Evolutionary conservation across 1,140 invertebrate genomes (phyloP).

Genomic region (Drosophila nasuta): DNA sequence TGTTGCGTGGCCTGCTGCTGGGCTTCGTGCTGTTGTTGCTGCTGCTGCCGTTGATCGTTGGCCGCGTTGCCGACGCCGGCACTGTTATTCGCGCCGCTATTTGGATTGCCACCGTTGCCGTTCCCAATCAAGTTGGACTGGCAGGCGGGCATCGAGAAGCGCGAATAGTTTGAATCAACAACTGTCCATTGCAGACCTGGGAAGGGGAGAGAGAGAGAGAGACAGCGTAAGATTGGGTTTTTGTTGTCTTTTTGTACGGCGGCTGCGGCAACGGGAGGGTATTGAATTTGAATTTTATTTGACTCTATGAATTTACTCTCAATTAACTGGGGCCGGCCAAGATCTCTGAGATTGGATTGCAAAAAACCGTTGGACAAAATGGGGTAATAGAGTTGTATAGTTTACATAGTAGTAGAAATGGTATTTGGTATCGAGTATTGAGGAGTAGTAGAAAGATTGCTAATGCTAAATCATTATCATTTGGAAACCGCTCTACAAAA

Average conservation of each 20-base stretch:
- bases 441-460: conserved; percentile 75
- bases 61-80: conserved; percentile 56
- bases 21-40: conserved; percentile 73
- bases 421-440: conserved; percentile 56
- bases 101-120: conserved; percentile 85
- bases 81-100: conserved; percentile 66
- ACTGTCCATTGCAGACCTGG: conserved; percentile 90
- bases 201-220: conserved; percentile 85
- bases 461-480: conserved; percentile 79
- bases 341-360: conserved; percentile 34
- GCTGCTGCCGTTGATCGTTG: conserved; percentile 58
- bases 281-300: conserved; percentile 58
- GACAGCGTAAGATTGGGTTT: conserved; percentile 77
- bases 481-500: conserved; percentile 54
- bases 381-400: conserved; percentile 30
- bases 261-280: not conserved
- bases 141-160: conserved; percentile 87
- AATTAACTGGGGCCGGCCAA: conserved; percentile 40
- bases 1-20: conserved; percentile 79
- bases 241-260: conserved; percentile 64
- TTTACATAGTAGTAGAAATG: conserved; percentile 51
- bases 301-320: conserved; percentile 47
- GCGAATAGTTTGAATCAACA: conserved; percentile 89
- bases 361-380: conserved; percentile 46
- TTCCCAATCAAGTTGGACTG: conserved; percentile 86